Conservation (phyloP, 2,797 vertebrate genomes). For the Odontamblyopus rebecca region DNA sequence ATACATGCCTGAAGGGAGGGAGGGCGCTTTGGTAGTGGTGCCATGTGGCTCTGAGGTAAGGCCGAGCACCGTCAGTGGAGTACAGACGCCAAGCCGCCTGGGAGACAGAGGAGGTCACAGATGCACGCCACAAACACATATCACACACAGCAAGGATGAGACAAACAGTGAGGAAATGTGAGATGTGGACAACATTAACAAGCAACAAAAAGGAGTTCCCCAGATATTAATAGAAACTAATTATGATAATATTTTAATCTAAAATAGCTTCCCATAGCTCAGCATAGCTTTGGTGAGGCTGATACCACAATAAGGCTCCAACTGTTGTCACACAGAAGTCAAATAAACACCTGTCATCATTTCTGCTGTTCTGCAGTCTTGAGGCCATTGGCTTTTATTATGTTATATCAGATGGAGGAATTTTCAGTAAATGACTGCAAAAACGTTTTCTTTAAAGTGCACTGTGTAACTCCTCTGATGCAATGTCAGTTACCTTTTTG, state of each 20-base stretch:
- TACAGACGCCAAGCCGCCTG: slow-evolving; percentile 88
- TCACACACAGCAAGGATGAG: slow-evolving; percentile 35
- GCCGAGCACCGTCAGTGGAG: slow-evolving; percentile 82
- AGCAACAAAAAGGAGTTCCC: slow-evolving; percentile 32
- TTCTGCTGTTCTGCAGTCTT: background rate
- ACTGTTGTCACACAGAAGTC: slow-evolving; percentile 18
- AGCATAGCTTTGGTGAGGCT: background rate
- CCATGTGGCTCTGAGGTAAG: slow-evolving; percentile 87
- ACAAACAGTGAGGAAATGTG: slow-evolving; percentile 51
- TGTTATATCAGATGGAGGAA: too few relatives aligned
- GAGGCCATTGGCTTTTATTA: background rate
- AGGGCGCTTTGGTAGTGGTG: slow-evolving; percentile 86
- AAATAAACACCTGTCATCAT: background rate
- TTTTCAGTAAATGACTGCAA: too few relatives aligned
- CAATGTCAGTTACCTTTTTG: too few relatives aligned
- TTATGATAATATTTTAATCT: background rate
- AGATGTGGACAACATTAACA: slow-evolving; percentile 38
- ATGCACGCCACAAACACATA: slow-evolving; percentile 63
- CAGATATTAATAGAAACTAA: background rate
- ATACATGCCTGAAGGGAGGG: slow-evolving; percentile 89
- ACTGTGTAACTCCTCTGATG: too few relatives aligned
- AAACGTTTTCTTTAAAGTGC: too few relatives aligned
- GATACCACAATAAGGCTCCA: background rate
- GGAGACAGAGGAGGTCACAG: slow-evolving; percentile 63
- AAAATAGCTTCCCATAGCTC: background rate